Percentiles rank a stretch among this genome's conserved stretches.
phyloP scores from a whole-genome alignment of 2,113 vertebrate genomes.

The Lethenteron camtschaticum region DNA sequence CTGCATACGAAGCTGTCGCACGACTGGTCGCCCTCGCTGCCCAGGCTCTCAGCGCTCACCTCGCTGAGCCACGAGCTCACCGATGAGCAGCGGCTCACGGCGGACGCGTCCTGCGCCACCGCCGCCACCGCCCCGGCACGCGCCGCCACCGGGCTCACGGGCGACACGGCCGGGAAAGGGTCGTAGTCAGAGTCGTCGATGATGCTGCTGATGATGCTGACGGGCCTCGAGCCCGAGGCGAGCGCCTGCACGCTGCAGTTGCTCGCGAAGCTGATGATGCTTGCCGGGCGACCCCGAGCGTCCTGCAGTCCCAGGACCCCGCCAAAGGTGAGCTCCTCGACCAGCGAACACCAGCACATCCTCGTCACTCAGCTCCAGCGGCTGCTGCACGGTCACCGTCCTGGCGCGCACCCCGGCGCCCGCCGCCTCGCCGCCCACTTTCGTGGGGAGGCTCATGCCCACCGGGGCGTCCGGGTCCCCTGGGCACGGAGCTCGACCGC shows the following conservation, averaged over 20 bases:
- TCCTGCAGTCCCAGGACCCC: conserved; percentile 22
- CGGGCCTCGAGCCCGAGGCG: conserved; percentile 41
- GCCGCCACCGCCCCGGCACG: background rate
- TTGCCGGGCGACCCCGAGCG: conserved; percentile 40
- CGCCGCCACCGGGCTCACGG: conserved; percentile 18
- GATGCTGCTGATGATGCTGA: conserved; percentile 76
- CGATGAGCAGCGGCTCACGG: conserved; percentile 44
- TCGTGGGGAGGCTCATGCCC: conserved; percentile 63
- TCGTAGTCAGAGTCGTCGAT: conserved; percentile 44
- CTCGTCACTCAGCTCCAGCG: conserved; percentile 37
- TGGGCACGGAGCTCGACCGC: conserved; percentile 9
- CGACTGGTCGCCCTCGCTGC: conserved; percentile 57
- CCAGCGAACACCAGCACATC: conserved; percentile 53
- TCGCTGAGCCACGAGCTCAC: conserved; percentile 80
- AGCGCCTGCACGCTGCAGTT: conserved; percentile 52
- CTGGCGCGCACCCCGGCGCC: conserved; percentile 20
- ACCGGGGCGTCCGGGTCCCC: conserved; percentile 59
- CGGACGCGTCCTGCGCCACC: conserved; percentile 15
- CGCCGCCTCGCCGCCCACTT: too few species aligned
- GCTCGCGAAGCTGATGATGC: conserved; percentile 70
- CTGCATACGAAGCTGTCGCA: conserved; percentile 59
- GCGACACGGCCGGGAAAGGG: conserved; percentile 14
- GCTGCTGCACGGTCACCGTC: conserved; percentile 54
- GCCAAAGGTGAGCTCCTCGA: conserved; percentile 47
- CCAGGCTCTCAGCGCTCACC: conserved; percentile 48